Base-by-base conservation (phyloP, 2,888 invertebrate species). In the Orthonevra nobilis region DNA sequence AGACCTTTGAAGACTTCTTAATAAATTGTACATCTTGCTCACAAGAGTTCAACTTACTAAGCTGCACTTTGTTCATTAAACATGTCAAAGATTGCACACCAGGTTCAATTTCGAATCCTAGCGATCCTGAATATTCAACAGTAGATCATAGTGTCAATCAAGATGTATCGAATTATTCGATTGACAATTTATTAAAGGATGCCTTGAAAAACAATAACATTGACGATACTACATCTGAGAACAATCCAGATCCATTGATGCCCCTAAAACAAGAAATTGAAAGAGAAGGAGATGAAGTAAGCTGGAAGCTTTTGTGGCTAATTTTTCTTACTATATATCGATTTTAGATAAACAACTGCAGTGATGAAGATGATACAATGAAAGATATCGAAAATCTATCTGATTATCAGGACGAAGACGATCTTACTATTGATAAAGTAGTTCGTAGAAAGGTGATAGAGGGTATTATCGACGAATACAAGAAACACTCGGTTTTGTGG, bases 401-500 rank as follows among this genome's bases (percentile, higher is more conserved):
- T 1, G 70, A 77, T 17, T 70, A 54, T 17, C 30, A 44, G 23
- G 44, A 23, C 6, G 12, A 42, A 12, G 23, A 46, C 0, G 28
- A 15, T 54, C 9, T 77, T 6, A 19, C 70, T 0, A 60, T 77
- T 7, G 64, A 77, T 7, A 70, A 77, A 26, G 30, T 77, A 5
- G 32, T 34, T 1, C 52, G n/a, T 5, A 17, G 4, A 3, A 28
- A 4, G 17, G 30, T 4, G 17, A 30, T 17, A 23, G 4, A 26
- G 15, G 28, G 19, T 15, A 19, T 34, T 2, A 50, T 50, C 6
- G 32, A 50, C 1, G 50, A 77, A 38, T 77, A 77, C 5, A 66
- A 52, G 5, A 77, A 64, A 4, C 52, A 70, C 10, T 60, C 70
- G n/a, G 20, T 40, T 7, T 15, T 77, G 2, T 77, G 77, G 77